phyloP scores from a whole-genome alignment of 1,140 invertebrate species.

The Zaprionus vittiger region DNA sequence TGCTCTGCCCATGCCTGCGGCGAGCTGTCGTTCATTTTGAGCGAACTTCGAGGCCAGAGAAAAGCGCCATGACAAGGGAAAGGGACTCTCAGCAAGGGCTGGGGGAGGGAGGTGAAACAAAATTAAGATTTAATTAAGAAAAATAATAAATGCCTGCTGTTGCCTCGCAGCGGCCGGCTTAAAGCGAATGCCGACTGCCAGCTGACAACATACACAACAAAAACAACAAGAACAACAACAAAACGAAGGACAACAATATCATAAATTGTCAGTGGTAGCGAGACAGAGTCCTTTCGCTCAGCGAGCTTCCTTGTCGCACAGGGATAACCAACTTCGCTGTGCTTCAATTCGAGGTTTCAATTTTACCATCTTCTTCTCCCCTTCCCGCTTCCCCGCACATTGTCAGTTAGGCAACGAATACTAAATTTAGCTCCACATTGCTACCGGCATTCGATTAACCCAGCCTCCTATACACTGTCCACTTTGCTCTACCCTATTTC shows the following conservation, averaged over 20 bases:
- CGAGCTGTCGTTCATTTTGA: slow-evolving; percentile 44
- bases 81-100: not conserved
- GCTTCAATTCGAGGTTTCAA: slow-evolving; percentile 39
- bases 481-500: not conserved
- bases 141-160: slow-evolving; percentile 69
- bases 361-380: slow-evolving; percentile 39
- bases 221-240: slow-evolving; percentile 11
- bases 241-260: slow-evolving; percentile 17
- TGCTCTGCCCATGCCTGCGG: slow-evolving; percentile 22
- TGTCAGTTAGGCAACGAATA: slow-evolving; percentile 47
- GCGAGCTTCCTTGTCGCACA: not conserved
- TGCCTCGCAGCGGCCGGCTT: slow-evolving; percentile 30
- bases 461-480: not conserved
- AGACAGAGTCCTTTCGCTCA: slow-evolving; percentile 14
- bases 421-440: slow-evolving; percentile 59
- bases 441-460: slow-evolving; percentile 61
- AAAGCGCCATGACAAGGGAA: not conserved
- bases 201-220: slow-evolving; percentile 2
- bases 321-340: slow-evolving; percentile 20
- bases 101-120: slow-evolving; percentile 23
- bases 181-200: slow-evolving; percentile 23
- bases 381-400: slow-evolving; percentile 5
- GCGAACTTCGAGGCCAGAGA: slow-evolving; percentile 29
- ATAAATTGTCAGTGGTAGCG: slow-evolving; percentile 61
- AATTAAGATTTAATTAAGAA: slow-evolving; percentile 80